Percentiles rank a stretch among this genome's conserved stretches.
These are phyloP conservation scores for Eupithecia abbreviata DNA, from an alignment of 2,888 invertebrate species.

Conservation along the genomic window DNA sequence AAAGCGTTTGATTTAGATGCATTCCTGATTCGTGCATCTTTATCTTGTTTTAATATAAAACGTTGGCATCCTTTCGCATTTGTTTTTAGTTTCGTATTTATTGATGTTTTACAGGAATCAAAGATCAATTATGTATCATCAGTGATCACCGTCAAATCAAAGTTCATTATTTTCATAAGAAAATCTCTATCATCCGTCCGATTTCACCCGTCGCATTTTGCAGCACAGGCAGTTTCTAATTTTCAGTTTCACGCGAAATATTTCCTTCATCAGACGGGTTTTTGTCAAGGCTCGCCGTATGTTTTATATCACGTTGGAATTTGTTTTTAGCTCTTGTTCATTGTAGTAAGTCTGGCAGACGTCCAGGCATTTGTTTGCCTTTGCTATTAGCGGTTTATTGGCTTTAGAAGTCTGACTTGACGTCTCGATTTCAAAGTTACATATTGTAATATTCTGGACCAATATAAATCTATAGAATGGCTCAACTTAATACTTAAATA, in stretches of 20 bases:
- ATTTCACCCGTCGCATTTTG: not conserved
- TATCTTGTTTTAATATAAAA: not conserved
- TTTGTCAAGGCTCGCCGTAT: conserved; percentile 22
- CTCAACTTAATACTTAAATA: no score
- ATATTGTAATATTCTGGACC: not conserved
- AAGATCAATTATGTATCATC: not conserved
- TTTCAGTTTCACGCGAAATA: not conserved
- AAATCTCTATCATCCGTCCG: not conserved
- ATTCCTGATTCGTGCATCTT: conserved; percentile 6
- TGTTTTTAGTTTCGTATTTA: not conserved
- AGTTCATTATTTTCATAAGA: not conserved
- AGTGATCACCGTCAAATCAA: not conserved
- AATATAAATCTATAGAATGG: not conserved
- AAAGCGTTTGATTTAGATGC: not conserved
- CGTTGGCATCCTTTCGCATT: not conserved
- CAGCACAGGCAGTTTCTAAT: not conserved
- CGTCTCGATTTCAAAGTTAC: conserved; percentile 13
- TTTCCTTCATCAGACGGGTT: conserved; percentile 4
- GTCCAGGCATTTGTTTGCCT: conserved; percentile 39
- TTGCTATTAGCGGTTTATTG: conserved; percentile 33
- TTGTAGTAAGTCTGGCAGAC: conserved; percentile 40
- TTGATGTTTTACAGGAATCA: not conserved
- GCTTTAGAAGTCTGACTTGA: conserved; percentile 10
- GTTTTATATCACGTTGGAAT: conserved; percentile 31
- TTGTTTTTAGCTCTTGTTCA: conserved; percentile 35